Base-by-base conservation (phyloP, 2,888 invertebrate species). In the Willowsia nigromaculata region DNA sequence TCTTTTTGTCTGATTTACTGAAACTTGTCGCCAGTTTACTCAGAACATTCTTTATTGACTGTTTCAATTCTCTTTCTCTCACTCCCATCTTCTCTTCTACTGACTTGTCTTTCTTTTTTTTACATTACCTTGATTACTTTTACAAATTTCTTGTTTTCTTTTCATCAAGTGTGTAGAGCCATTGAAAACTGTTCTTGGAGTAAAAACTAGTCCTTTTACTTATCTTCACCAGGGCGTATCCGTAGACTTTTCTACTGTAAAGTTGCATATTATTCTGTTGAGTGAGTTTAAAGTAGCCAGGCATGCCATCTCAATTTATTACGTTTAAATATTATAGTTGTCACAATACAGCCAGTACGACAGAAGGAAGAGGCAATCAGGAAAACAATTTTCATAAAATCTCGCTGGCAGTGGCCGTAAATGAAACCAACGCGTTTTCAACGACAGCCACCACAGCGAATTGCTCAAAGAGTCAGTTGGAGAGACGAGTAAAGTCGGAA, bases 1-100 rank as follows among this genome's bases (percentile, higher is more conserved):
- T 53, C 13, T 40, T 74, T 43, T 56, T 56, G 59, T 40, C 53
- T 74, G 84, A 84, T 74, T 74, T 84, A 74, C 84, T 43, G 40
- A 33, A 53, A 74, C 43, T 59, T 84, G 74, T 56, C 84, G 43
- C 15, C 25, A 37, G 37, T 18, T 18, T 18, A 27, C 37, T 37
- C 18, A 40, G 25, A 71, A 11, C 40, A 62, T 81, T 50, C 30
- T 30, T 11, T 62, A 25, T 27, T 62, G 40, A 43, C 81, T 62
- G 27, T 30, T 50, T 80, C 59, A 81, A 81, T 76, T 76, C 33
- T 22, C 9, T 27, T 7, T 76, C 18, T 71, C 5, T 18, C 40
- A 40, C 40, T 40, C 37, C 37, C 18, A 22, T 59, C n/a, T 65
- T n/a, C 13, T 4, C 30, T 3, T 30, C 30, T n/a, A 30, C 15